These are phyloP conservation scores for Ornithorhynchus anatinus DNA, from an alignment of 2,113 vertebrate species.

Conservation along the genomic window DNA sequence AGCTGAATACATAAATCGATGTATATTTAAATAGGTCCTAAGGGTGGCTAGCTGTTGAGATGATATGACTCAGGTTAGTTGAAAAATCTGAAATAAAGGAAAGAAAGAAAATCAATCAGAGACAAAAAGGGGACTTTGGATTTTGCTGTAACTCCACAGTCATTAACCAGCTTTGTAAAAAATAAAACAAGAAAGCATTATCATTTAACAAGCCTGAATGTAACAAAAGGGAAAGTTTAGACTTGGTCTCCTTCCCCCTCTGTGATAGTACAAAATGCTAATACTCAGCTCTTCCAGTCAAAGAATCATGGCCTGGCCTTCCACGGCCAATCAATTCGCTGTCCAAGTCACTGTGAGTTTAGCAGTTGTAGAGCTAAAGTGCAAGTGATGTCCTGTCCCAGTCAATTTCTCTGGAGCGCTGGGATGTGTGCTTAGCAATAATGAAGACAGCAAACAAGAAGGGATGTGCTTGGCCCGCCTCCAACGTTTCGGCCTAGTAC, in stretches of 20 bases:
- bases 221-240: conserved; percentile 69
- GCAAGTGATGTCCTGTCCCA: conserved; percentile 70
- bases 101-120: too few relatives aligned
- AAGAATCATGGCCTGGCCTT: conserved; percentile 27
- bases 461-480: conserved; percentile 54
- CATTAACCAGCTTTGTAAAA: conserved; percentile 57
- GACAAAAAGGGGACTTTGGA: neutral
- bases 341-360: conserved; percentile 66
- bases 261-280: conserved; percentile 61
- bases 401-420: conserved; percentile 63
- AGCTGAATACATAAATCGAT: too few relatives aligned
- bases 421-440: conserved; percentile 51
- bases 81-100: too few relatives aligned
- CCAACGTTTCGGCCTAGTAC: conserved; percentile 56
- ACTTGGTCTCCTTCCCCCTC: conserved; percentile 72
- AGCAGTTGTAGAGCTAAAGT: conserved; percentile 66
- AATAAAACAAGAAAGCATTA: conserved; percentile 57
- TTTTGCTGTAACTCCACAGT: conserved; percentile 33
- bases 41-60: too few relatives aligned
- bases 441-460: conserved; percentile 64
- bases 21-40: too few relatives aligned
- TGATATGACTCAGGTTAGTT: too few relatives aligned
- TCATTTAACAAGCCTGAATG: conserved; percentile 69
- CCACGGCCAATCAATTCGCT: neutral
- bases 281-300: conserved; percentile 34